Conservation (phyloP, 1,140 invertebrate species). For the Gryon sp. region DNA sequence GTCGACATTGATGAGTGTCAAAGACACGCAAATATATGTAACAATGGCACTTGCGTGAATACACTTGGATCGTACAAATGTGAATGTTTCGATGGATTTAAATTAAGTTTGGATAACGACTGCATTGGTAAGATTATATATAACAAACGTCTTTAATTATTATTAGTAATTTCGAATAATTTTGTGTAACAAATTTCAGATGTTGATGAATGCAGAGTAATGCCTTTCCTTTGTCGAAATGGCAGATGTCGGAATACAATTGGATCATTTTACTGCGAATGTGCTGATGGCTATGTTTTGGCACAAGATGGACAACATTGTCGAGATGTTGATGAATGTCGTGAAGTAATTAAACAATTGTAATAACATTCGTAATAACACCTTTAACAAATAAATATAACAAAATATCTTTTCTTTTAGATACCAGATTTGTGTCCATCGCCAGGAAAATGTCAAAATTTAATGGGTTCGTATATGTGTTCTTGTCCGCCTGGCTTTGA, state of each 20-base stretch:
- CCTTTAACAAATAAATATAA: conserved; percentile 8
- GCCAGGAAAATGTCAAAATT: conserved; percentile 85
- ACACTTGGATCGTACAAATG: conserved; percentile 87
- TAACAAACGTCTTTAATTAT: background rate
- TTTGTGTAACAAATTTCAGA: conserved; percentile 79
- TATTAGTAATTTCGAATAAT: background rate
- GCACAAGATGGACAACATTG: conserved; percentile 85
- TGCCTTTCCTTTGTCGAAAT: conserved; percentile 89
- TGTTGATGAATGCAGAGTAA: conserved; percentile 91
- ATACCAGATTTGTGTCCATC: conserved; percentile 81
- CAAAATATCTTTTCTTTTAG: conserved; percentile 70
- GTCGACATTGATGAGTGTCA: conserved; percentile 91
- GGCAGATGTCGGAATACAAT: conserved; percentile 89
- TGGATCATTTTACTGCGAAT: conserved; percentile 91
- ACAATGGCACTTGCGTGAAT: conserved; percentile 88
- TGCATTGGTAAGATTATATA: conserved; percentile 84
- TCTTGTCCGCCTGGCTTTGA: conserved; percentile 85
- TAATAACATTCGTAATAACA: no score
- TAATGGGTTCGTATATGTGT: conserved; percentile 86
- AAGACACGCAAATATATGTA: conserved; percentile 87
- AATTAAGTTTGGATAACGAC: conserved; percentile 90
- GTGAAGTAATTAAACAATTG: conserved; percentile 82
- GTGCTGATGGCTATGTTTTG: conserved; percentile 88
- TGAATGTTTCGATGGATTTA: conserved; percentile 85
- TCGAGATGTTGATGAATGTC: conserved; percentile 85